phyloP scores from a whole-genome alignment of 1,140 invertebrate genomes.

The Calycopis cecrops region DNA sequence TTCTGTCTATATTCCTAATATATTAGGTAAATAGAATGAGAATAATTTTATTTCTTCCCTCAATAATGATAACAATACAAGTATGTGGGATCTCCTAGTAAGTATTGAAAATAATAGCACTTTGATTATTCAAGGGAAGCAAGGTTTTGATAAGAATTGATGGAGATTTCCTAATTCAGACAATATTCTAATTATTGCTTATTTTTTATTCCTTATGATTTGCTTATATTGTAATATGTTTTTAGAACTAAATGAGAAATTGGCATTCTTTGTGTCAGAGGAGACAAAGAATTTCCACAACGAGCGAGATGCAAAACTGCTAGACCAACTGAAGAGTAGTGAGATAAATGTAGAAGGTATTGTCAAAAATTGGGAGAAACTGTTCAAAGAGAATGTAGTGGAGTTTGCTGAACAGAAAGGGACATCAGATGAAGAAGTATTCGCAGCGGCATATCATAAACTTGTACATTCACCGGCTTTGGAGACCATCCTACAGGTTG shows the following conservation, averaged over 20 bases:
- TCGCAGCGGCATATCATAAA: slow-evolving; percentile 87
- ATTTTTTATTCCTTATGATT: neutral
- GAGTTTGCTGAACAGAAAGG: slow-evolving; percentile 82
- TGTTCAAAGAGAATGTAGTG: slow-evolving; percentile 71
- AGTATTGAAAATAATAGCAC: no score
- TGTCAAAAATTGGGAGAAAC: slow-evolving; percentile 65
- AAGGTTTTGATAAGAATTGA: no score
- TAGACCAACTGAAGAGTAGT: slow-evolving; percentile 63
- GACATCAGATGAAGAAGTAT: slow-evolving; percentile 84
- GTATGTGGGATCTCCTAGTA: no score
- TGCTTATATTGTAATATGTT: slow-evolving; percentile 17
- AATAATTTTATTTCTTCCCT: no score
- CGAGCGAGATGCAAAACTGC: slow-evolving; percentile 72
- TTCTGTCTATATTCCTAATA: no score
- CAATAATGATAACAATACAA: no score
- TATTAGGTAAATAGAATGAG: no score
- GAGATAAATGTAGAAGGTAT: slow-evolving; percentile 61
- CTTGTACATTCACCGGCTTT: slow-evolving; percentile 88
- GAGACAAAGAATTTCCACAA: slow-evolving; percentile 76
- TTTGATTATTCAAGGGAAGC: no score
- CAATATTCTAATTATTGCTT: no score
- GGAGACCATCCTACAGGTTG: slow-evolving; percentile 85
- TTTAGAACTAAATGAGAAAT: slow-evolving; percentile 71
- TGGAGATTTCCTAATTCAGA: no score
- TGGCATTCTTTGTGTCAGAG: slow-evolving; percentile 69